Evolutionary conservation across 2,113 vertebrate genomes (phyloP).

Genomic region (Strigops habroptila): DNA sequence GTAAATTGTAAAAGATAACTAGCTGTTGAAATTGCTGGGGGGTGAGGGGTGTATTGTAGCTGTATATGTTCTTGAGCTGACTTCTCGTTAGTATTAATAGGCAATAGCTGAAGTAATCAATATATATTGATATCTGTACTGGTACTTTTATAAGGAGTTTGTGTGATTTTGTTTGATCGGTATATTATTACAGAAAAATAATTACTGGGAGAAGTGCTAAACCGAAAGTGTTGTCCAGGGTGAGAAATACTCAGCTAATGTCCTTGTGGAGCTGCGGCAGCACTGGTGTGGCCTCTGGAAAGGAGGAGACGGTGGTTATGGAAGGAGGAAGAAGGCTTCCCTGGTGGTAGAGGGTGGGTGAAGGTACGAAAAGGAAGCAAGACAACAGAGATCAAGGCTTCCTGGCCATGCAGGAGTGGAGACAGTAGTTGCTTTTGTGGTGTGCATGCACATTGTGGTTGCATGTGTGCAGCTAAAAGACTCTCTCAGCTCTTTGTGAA

Average conservation of each 20-base stretch:
- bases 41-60: background rate
- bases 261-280: background rate
- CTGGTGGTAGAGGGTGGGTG: background rate
- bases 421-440: background rate
- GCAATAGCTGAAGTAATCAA: background rate
- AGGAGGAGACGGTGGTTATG: background rate
- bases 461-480: background rate
- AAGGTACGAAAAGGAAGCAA: background rate
- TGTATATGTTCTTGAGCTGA: background rate
- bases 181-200: background rate
- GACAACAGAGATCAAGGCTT: background rate
- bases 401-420: rapidly evolving
- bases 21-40: background rate
- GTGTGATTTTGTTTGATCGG: background rate
- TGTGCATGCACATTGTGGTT: rapidly evolving
- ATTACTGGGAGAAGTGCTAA: background rate
- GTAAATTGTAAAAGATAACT: background rate
- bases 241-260: background rate
- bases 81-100: background rate
- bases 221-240: background rate
- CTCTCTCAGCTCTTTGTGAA: background rate
- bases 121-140: background rate
- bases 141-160: background rate
- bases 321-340: background rate
- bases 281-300: background rate